Evolutionary conservation across 2,888 invertebrate genomes (phyloP), one percentile per base, ranked within the genome.

Genomic region (Ormyrus rosae): DNA sequence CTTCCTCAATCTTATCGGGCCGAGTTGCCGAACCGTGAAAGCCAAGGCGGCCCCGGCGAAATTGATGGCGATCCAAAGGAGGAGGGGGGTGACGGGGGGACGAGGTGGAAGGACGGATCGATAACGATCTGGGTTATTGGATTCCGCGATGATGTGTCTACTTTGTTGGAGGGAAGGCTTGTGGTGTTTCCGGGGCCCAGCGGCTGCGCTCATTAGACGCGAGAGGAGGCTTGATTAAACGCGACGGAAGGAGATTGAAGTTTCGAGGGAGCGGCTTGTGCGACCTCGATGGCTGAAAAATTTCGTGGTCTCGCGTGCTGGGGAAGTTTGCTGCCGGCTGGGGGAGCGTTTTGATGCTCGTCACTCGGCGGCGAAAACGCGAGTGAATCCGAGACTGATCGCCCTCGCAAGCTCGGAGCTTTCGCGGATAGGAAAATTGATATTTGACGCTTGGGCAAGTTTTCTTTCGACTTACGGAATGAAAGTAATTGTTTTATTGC

Each of bases 101-200:
- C 56, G 50, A n/a, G 13, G 11, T 3, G 56, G 10, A 9, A 34
- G 34, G 34, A 34, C 34, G 34, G 67, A 56, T 60, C 76, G 73
- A 70, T 81, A 81, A 81, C 77, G 65, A 81, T 74, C 65, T 58
- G 53, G 68, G 74, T 78, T 81, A 78, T 74, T 74, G 78, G 71
- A 78, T 78, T 78, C 69, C 70, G 19, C 53, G 68, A 73, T 64
- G 72, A 74, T 63, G 78, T 50, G 65, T 71, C 71, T 73, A 78
- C 78, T 78, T 77, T 81, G 69, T 72, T 10, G 77, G 67, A n/a
- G 68, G 6, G 61, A 13, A 13, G 19, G n/a, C 45, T 34, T 34
- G 34, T 4, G 34, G 34, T 19, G 51, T 51, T 70, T 50, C 51
- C 45, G 58, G 34, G 61, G 45, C 48, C 45, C 9, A 8, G 63